Base-by-base conservation (phyloP, 1,140 invertebrate species). In the Drosophila novamexicana region DNA sequence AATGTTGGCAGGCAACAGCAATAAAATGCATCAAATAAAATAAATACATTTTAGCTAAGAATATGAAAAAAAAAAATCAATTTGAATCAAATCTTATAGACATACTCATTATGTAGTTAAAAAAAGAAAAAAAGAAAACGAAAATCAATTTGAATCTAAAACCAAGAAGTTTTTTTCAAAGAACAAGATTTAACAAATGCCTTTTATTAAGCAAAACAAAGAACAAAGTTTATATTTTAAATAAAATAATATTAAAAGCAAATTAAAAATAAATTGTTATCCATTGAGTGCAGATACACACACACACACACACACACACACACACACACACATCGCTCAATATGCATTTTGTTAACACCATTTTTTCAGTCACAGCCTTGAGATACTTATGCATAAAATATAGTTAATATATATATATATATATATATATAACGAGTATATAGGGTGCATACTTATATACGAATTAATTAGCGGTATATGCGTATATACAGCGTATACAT, bases 1-100 rank as follows among this genome's bases (percentile, higher is more conserved):
- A 64, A 14, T 64, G 52, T 64, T 78, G 49, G 69, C 75, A 57
- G 70, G 62, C 67, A 70, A 71, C 58, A 54, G 67, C 18, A 22
- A 62, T 22, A 49, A 39, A 68, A 63, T 54, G 62, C 57, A 74
- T 53, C 45, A 45, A 63, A 54, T 59, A 49, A 39, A 39, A 37
- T 9, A 88, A 78, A 50, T 40, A 56, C 77, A 77, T 79, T 70
- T 71, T 47, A 82, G 77, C 52, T 78, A 69, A 75, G 39, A 57
- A 68, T 12, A 18, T 1, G 1, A 18, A 18, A 18, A 18, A 18
- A 67, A 66, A 76, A 71, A 66, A 81, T 79, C 65, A 83, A 86
- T 88, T 88, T 75, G 69, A 86, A 88, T 86, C 83, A 88, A 86
- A 86, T 86, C 76, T 88, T 88, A 83, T 85, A 85, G 59, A 77